Conservation (phyloP, 37 sponge, comb jelly and placozoan genomes). For the Aplysina aerophoba region DNA sequence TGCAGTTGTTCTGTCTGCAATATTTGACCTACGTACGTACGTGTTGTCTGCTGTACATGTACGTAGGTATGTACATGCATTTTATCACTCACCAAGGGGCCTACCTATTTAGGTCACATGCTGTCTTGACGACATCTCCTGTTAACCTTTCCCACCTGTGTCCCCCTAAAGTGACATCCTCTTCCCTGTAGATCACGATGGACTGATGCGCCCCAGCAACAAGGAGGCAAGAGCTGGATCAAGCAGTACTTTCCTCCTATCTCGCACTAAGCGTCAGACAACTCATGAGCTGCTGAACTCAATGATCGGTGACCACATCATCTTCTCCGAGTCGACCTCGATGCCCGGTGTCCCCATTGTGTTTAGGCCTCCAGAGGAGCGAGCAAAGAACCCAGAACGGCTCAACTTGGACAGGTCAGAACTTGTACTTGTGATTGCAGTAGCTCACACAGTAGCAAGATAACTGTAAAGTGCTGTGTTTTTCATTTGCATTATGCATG, state of each 20-base stretch:
- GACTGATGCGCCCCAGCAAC: not conserved
- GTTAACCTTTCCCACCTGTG: too few species aligned
- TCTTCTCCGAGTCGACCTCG: constrained; percentile 53
- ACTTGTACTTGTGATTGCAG: not conserved
- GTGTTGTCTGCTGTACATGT: too few species aligned
- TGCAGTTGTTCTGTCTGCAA: too few species aligned
- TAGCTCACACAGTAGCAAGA: too few species aligned
- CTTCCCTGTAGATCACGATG: not conserved
- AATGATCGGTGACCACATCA: constrained; percentile 32
- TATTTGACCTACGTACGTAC: too few species aligned
- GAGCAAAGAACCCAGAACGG: constrained; percentile 81
- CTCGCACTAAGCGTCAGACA: constrained; percentile 12
- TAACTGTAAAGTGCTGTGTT: too few species aligned
- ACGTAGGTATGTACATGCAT: too few species aligned
- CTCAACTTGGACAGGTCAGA: constrained; percentile 80
- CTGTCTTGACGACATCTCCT: too few species aligned
- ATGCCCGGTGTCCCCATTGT: constrained; percentile 81
- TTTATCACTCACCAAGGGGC: too few species aligned
- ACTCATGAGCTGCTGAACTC: constrained; percentile 25
- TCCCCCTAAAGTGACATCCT: too few species aligned
- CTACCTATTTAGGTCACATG: too few species aligned
- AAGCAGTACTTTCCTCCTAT: not conserved
- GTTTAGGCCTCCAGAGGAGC: constrained; percentile 84
- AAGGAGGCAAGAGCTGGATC: not conserved
- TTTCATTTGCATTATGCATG: not conserved